Evolutionary conservation across 2,888 invertebrate genomes (phyloP), one percentile per base, ranked within the genome.

Genomic region (Agrochola circellaris): DNA sequence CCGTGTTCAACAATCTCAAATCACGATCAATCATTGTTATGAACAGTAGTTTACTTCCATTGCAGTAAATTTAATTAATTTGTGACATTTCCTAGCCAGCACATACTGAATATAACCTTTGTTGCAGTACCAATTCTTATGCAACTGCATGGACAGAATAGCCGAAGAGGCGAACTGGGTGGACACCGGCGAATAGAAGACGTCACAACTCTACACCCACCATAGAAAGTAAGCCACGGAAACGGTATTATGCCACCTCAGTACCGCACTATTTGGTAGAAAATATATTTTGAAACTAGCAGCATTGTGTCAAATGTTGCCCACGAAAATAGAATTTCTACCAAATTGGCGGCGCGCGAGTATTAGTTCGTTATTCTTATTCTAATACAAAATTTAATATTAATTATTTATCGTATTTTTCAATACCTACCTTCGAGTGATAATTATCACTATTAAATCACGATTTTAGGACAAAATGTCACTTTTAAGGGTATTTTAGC

Each of bases 61-160:
- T 45, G 45, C 15, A 15, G 45, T 45, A 4, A 45, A 11, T 45
- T 11, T 45, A 45, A 17, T 48, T 48, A 48, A 0, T 17, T 51
- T 20, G 51, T 51, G 20, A 8, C 20, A 51, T 51, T 20, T 51
- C 8, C 9, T 51, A 23, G 8, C 9, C 3, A 51, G 2, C 51
- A 23, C 17, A 48, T 17, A 48, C 1, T 51, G 3, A 51, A 51
- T 51, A 8, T 51, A 23, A 51, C 51, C 23, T 51, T 66, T 48
- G n/a, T 97, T 97, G 26, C 97, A 99, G 99, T 98, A 98, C 92
- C 98, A 98, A 91, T 99, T 98, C 97, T 97, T 99, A 92, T 98
- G 98, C 95, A 99, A 99, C 95, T 99, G 99, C 95, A 99, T 99
- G 97, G 99, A 99, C 94, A 97, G 99, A 97, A 98, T 99, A 97